phyloP scores from a whole-genome alignment of 2,113 vertebrate genomes.

The Psammodynastes pulverulentus region DNA sequence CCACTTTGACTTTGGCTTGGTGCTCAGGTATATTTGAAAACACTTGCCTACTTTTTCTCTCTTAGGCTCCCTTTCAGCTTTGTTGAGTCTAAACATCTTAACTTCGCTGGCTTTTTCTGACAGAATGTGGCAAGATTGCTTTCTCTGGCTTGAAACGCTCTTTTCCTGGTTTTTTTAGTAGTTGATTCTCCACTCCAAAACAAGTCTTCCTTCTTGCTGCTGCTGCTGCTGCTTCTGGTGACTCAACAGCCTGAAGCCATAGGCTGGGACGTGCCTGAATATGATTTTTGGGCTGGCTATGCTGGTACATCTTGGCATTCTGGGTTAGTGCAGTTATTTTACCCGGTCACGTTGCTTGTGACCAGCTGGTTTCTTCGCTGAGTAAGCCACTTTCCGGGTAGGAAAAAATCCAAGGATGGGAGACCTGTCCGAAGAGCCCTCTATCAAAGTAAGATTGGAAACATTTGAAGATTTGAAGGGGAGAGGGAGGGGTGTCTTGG shows the following conservation, averaged over 20 bases:
- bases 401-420: neutral
- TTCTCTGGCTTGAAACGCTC: neutral
- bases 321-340: conserved; percentile 76
- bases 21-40: neutral
- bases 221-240: conserved; percentile 40
- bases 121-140: neutral
- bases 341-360: conserved; percentile 39
- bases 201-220: neutral
- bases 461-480: neutral
- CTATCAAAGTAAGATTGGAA: neutral
- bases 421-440: neutral
- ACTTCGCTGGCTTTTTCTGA: neutral
- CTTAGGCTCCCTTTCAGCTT: neutral
- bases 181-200: neutral
- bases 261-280: conserved; percentile 61
- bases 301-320: conserved; percentile 70
- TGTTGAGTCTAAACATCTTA: neutral
- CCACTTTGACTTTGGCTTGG: neutral
- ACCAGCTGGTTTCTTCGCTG: conserved; percentile 55
- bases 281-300: conserved; percentile 71
- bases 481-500: neutral
- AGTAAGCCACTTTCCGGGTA: neutral
- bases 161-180: neutral
- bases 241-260: conserved; percentile 54
- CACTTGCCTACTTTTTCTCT: neutral